Conservation (phyloP, 35 echinoderm and acorn worm genomes). For the Ophiothrix spiculata region DNA sequence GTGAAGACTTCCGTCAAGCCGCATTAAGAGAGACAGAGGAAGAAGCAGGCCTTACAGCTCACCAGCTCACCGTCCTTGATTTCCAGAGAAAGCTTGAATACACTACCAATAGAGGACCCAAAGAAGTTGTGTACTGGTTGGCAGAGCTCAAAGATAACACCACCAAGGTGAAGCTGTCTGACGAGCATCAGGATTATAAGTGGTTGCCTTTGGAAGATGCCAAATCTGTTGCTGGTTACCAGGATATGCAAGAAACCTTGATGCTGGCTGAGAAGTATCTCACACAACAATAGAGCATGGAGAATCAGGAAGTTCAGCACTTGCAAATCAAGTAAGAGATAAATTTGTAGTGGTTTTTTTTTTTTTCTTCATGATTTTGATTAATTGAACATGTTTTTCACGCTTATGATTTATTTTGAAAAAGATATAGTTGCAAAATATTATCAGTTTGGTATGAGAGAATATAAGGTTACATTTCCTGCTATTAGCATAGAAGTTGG, state of each 20-base stretch:
- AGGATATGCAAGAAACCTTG: conserved; percentile 5
- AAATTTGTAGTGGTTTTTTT: no score
- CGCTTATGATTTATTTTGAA: no score
- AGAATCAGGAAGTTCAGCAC: not conserved
- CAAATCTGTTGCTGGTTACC: conserved; percentile 15
- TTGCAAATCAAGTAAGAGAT: not conserved
- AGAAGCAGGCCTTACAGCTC: conserved; percentile 66
- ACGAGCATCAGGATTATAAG: conserved; percentile 86
- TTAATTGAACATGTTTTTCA: no score
- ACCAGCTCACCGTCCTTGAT: conserved; percentile 62
- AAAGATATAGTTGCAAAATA: no score
- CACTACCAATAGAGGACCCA: conserved; percentile 49
- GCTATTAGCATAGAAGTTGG: no score
- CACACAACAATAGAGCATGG: not conserved
- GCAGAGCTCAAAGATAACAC: conserved; percentile 77
- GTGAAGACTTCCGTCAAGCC: conserved; percentile 63
- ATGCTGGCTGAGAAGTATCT: not conserved
- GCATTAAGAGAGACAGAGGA: conserved; percentile 92
- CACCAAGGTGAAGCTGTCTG: conserved; percentile 61
- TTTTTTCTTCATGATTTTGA: no score
- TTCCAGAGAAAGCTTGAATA: conserved; percentile 71
- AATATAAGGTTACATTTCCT: no score
- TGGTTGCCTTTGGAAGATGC: conserved; percentile 64
- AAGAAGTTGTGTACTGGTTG: conserved; percentile 96
- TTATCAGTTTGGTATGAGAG: no score